A percentile compares a stretch with the other conserved stretches of the same genome.
phyloP scores from a whole-genome alignment of 2,888 invertebrate species.

The Coenonympha glycerion region DNA sequence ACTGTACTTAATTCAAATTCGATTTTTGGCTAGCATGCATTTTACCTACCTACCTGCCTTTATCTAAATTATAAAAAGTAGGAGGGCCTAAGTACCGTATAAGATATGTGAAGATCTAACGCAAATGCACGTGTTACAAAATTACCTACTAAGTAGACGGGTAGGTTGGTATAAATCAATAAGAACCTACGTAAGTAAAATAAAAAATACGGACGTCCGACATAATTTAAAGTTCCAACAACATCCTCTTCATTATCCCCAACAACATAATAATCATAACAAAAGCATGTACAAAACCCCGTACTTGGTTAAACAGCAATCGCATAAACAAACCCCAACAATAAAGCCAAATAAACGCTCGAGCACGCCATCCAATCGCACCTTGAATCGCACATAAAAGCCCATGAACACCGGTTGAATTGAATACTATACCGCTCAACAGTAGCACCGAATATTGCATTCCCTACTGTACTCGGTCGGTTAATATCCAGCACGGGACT shows the following conservation, averaged over 20 bases:
- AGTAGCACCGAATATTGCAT: constrained; percentile 70
- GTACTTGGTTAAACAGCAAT: constrained; percentile 75
- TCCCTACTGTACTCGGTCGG: constrained; percentile 68
- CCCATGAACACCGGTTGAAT: constrained; percentile 72
- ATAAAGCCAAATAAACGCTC: constrained; percentile 76
- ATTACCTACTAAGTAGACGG: neutral
- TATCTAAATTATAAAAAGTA: too few relatives aligned
- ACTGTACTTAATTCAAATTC: constrained; percentile 56
- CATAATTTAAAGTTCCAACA: constrained; percentile 48
- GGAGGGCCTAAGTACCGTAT: too few relatives aligned
- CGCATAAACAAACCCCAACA: constrained; percentile 77
- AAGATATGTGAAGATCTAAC: too few relatives aligned
- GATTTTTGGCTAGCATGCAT: constrained; percentile 38
- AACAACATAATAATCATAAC: constrained; percentile 74
- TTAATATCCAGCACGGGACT: constrained; percentile 70
- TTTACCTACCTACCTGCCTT: too few relatives aligned
- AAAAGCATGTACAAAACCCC: constrained; percentile 71
- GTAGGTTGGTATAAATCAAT: neutral
- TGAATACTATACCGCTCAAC: constrained; percentile 68
- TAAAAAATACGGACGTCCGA: neutral
- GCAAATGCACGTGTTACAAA: too few relatives aligned
- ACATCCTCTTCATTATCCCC: constrained; percentile 56
- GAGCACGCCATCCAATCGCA: constrained; percentile 76
- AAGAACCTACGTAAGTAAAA: too few relatives aligned
- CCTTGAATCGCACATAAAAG: constrained; percentile 76